Evolutionary conservation across 1,140 invertebrate species (phyloP).

Genomic region (Pachyrhynchus sulphureomaculatus): DNA sequence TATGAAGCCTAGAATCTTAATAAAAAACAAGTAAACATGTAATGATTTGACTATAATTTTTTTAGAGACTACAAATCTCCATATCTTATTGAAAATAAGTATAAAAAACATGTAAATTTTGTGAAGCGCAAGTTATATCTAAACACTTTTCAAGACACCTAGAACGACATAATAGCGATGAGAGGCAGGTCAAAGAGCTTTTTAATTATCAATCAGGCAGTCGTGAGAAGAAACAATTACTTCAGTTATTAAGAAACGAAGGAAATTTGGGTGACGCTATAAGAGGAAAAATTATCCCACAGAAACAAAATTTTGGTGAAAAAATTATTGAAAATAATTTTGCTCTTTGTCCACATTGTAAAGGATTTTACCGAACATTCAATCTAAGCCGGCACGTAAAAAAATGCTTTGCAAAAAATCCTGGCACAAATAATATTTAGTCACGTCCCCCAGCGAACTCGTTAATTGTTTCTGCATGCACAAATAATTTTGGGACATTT

Average conservation of each 20-base stretch:
- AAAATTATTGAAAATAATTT: conserved; percentile 6
- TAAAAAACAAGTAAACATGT: too few relatives aligned
- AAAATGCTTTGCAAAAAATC: conserved; percentile 14
- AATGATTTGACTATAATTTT: too few relatives aligned
- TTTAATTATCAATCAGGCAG: neutral
- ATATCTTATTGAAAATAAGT: conserved; percentile 5
- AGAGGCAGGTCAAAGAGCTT: conserved; percentile 18
- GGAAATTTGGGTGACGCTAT: conserved; percentile 11
- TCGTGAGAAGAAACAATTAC: conserved; percentile 11
- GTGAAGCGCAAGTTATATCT: conserved; percentile 8
- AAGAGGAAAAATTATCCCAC: conserved; percentile 11
- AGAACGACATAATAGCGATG: conserved; percentile 14
- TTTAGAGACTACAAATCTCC: too few relatives aligned
- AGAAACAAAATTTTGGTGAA: neutral
- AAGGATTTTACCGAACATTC: conserved; percentile 3
- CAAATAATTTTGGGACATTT: conserved; percentile 9
- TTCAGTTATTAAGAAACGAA: conserved; percentile 13
- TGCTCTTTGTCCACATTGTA: conserved; percentile 14
- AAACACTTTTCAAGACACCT: conserved; percentile 26
- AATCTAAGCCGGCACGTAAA: neutral
- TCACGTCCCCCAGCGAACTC: conserved; percentile 1
- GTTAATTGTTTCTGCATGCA: neutral
- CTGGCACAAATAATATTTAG: neutral
- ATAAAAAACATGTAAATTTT: conserved; percentile 26
- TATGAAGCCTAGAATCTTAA: too few relatives aligned